Conservation (phyloP, 2,797 vertebrate species). For the Phrynocephalus forsythii region DNA sequence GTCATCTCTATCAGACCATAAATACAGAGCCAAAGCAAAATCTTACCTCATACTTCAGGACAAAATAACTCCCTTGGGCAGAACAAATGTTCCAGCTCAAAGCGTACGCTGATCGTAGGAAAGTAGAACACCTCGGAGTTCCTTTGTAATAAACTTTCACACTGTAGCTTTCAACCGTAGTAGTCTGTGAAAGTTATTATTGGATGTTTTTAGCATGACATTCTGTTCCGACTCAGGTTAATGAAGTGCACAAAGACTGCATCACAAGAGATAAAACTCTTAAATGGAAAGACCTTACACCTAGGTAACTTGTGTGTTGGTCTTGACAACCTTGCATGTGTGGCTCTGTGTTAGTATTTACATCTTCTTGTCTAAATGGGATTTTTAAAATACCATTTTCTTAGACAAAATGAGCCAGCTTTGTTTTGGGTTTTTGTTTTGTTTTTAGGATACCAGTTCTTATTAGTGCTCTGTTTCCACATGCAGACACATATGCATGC, state of each 20-base stretch:
- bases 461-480: background rate
- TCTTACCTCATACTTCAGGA: constrained; percentile 41
- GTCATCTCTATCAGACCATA: constrained; percentile 9
- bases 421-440: too few species aligned
- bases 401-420: background rate
- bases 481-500: background rate
- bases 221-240: constrained; percentile 51
- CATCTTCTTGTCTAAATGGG: background rate
- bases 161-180: constrained; percentile 60
- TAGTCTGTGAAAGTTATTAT: constrained; percentile 67
- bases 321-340: background rate
- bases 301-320: background rate
- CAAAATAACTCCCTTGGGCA: constrained; percentile 38
- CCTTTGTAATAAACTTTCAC: constrained; percentile 59
- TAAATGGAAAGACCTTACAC: background rate
- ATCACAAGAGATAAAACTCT: constrained; percentile 19
- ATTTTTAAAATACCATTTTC: background rate
- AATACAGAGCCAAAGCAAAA: constrained; percentile 40
- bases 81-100: constrained; percentile 45
- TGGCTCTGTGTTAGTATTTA: background rate
- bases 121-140: constrained; percentile 38
- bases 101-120: constrained; percentile 49
- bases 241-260: constrained; percentile 47
- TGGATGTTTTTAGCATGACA: constrained; percentile 46
- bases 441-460: background rate